Evolutionary conservation across 2,888 invertebrate species (phyloP), one percentile per base, ranked within the genome.

Genomic region (Abrostola triplasia): DNA sequence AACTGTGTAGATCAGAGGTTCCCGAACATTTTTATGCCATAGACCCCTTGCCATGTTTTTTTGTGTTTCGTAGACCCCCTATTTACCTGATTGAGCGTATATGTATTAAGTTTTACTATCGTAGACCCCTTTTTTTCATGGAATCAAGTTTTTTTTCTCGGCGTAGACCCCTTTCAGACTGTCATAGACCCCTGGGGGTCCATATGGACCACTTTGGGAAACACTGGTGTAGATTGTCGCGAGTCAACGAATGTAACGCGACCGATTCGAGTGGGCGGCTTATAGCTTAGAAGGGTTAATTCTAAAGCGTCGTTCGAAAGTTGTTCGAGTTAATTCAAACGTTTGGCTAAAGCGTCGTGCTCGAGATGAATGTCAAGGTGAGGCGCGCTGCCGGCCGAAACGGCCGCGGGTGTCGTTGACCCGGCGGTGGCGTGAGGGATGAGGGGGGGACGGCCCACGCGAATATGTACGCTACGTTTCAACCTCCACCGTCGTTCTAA

Each of bases 331-430:
- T 90, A 89, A 89, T 90, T 90, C 89, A 86, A 90, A 88, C 90
- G 90, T 91, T 92, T 90, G 92, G 89, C 89, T 87, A 88, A 88
- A 92, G 89, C 91, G 88, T 88, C 79, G 90, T 89, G 89, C 86
- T 88, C 88, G 90, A 93, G 94, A 94, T 93, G 94, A 94, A 94
- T 94, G 94, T 94, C 94, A 94, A 94, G 94, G 94, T 94, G 93
- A 94, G 93, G 92, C 90, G 90, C 90, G 91, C 92, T 90, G 90
- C 84, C 91, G 92, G 91, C 93, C 93, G 92, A 93, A 93, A 91
- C 92, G 92, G 90, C 92, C 87, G 89, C 88, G 84, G 89, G 87
- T 89, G 93, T 92, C 93, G 86, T 90, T 90, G 93, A 94, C 92
- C 94, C 88, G 79, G 81, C 70, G 78, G 81, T 81, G 80, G 70